Conservation (phyloP, 2,113 vertebrate genomes). For the Artemisiospiza belli region DNA sequence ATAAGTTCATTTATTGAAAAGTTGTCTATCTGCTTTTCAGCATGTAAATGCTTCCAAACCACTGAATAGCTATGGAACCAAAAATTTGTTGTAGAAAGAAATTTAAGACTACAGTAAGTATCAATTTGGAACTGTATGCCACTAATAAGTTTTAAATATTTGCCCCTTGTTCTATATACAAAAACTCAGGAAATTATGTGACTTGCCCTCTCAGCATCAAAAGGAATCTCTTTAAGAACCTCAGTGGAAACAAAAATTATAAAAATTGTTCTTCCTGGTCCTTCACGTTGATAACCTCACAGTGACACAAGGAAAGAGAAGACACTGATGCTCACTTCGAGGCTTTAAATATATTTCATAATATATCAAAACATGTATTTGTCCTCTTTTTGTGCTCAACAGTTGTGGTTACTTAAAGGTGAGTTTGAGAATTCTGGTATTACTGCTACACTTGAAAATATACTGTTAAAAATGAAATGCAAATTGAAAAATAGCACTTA, state of each 20-base stretch:
- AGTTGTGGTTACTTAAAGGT: background rate
- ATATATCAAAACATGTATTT: background rate
- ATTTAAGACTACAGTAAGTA: background rate
- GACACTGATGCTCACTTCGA: background rate
- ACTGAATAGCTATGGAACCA: background rate
- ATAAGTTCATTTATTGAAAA: background rate
- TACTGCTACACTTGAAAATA: background rate
- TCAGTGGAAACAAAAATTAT: background rate
- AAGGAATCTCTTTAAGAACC: background rate
- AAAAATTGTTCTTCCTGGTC: background rate
- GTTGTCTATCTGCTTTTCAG: background rate
- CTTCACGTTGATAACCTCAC: rapidly evolving
- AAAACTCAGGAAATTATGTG: background rate
- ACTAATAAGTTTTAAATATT: background rate
- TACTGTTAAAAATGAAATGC: background rate
- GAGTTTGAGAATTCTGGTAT: background rate
- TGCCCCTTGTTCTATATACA: background rate
- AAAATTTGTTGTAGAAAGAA: background rate
- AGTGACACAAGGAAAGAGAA: background rate
- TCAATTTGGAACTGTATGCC: background rate
- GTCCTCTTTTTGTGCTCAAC: background rate
- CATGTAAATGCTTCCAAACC: background rate
- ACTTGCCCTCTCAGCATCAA: background rate
- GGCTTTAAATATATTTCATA: background rate
- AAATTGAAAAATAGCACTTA: background rate